Evolutionary conservation across 2,113 vertebrate genomes (phyloP), one percentile per base, ranked within the genome.

Genomic region (Sus scrofa): DNA sequence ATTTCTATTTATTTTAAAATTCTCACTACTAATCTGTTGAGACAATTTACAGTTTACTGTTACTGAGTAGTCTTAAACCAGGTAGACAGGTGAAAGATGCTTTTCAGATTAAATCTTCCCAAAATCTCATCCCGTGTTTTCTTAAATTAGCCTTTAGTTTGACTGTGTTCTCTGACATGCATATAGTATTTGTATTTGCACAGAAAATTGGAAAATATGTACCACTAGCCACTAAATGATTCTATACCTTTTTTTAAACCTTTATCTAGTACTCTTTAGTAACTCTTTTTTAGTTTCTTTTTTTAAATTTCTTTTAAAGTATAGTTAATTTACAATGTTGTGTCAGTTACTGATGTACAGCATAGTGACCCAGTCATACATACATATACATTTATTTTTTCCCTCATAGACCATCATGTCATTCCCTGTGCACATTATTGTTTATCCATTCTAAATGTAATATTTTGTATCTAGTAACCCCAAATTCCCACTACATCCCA

Each of bases 141-240:
- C 84, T 88, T 95, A 86, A 96, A 94, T 91, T 91, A 74, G n/a
- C 70, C n/a, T 87, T 74, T 89, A 86, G 20, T 75, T 79, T 89
- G 27, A 7, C 32, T 75, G 34, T 44, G 20, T 94, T 91, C 26
- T 85, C 27, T 83, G 84, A 73, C 24, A 50, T 50, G 10, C 26
- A 81, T 86, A 44, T 26, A 93, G 7, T 96, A 54, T 95, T 83
- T 96, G 24, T 56, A 93, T 86, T 87, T 96, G 32, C 11, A 15
- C 75, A 4, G 20, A 86, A 39, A 81, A n/a, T 82, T 73, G 94
- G 34, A 54, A 88, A 85, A 50, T 67, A 68, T 74, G 15, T 37
- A 82, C 88, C 37, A 90, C 1, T 78, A 71, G 13, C 60, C 39
- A 58, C 91, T 96, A 82, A 89, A 37, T 86, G 26, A 81, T 65